Conservation (phyloP, 2,888 invertebrate genomes). For the Drosophila koepferae region DNA sequence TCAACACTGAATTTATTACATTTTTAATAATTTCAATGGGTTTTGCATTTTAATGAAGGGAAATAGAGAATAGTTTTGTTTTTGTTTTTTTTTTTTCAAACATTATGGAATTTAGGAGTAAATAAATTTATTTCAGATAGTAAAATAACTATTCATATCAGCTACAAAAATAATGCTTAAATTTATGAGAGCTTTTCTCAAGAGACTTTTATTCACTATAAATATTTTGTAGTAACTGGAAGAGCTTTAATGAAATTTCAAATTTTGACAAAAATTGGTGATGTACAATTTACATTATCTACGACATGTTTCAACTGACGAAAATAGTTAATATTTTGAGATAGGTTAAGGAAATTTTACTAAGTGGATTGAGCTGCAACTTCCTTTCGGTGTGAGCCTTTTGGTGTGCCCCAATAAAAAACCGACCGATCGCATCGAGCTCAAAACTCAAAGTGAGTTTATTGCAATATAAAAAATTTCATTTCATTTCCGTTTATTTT, state of each 20-base stretch:
- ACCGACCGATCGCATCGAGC: too few relatives aligned
- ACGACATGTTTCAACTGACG: not conserved
- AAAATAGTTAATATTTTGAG: too few relatives aligned
- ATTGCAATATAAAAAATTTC: too few relatives aligned
- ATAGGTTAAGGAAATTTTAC: too few relatives aligned
- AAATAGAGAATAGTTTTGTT: not conserved
- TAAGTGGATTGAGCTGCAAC: too few relatives aligned
- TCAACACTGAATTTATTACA: not conserved
- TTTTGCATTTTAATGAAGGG: not conserved
- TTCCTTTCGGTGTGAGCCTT: too few relatives aligned
- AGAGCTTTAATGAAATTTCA: not conserved
- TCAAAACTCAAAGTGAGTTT: too few relatives aligned
- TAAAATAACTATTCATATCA: not conserved
- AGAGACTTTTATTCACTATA: not conserved
- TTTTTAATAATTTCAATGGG: not conserved
- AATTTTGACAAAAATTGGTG: not conserved
- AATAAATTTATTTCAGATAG: not conserved
- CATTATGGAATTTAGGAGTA: not conserved
- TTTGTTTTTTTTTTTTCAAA: not conserved
- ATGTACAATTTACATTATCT: not conserved
- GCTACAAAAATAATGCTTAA: not conserved
- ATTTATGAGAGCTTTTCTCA: not conserved
- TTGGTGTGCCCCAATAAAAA: too few relatives aligned
- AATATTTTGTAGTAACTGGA: not conserved
- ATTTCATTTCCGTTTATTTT: too few relatives aligned